Conservation (phyloP, 2,888 invertebrate species). For the Pseudeuparius sepicola region DNA sequence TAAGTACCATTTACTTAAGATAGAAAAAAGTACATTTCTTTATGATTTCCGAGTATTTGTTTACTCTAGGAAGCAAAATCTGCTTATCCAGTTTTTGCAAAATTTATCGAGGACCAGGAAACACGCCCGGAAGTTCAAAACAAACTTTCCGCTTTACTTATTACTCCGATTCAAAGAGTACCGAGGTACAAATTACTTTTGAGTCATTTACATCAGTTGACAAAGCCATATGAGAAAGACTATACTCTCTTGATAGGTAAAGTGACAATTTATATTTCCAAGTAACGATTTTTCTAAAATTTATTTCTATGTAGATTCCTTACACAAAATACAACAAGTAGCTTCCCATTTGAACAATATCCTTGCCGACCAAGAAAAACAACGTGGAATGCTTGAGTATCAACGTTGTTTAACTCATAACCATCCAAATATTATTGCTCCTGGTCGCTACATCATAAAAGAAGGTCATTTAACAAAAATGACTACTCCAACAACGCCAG, state of each 20-base stretch:
- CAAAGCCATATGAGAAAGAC: constrained; percentile 24
- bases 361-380: constrained; percentile 63
- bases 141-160: constrained; percentile 61
- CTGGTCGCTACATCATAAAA: constrained; percentile 58
- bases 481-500: constrained; percentile 32
- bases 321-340: constrained; percentile 55
- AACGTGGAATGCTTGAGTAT: constrained; percentile 55
- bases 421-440: constrained; percentile 55
- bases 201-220: constrained; percentile 48
- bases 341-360: constrained; percentile 64
- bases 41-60: constrained; percentile 6
- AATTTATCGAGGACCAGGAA: constrained; percentile 54
- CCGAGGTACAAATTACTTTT: constrained; percentile 66
- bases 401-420: constrained; percentile 53
- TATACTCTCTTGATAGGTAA: constrained; percentile 25
- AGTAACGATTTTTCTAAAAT: no score
- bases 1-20: constrained; percentile 25
- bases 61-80: constrained; percentile 41
- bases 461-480: constrained; percentile 48
- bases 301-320: no score
- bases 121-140: constrained; percentile 57
- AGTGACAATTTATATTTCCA: no score
- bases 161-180: constrained; percentile 68
- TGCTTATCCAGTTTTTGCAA: constrained; percentile 44
- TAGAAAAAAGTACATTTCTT: background rate